phyloP scores from a whole-genome alignment of 2,888 invertebrate species.

The Mesopsocus fuscifrons region DNA sequence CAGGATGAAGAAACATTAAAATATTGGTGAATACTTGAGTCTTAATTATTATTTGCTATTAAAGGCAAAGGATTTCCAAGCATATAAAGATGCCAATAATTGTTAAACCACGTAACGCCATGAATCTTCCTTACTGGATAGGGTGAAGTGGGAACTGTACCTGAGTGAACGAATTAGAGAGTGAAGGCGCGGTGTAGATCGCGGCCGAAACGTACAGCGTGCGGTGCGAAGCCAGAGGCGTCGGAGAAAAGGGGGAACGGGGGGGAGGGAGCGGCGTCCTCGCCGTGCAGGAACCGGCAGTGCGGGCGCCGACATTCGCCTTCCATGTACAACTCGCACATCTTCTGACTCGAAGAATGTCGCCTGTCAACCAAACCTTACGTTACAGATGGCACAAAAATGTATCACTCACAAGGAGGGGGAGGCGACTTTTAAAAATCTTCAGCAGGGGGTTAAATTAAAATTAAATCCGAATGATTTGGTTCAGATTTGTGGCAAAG shows the following conservation, averaged over 20 bases:
- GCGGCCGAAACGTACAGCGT: background rate
- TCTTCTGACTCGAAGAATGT: slow-evolving; percentile 19
- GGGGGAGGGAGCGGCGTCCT: slow-evolving; percentile 27
- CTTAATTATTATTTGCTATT: too few species aligned
- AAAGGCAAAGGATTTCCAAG: too few species aligned
- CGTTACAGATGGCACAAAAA: background rate
- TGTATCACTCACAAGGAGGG: background rate
- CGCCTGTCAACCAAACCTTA: slow-evolving; percentile 8
- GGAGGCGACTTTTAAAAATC: background rate
- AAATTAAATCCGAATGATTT: background rate
- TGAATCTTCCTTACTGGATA: too few species aligned
- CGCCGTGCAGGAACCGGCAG: slow-evolving; percentile 29
- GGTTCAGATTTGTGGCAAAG: too few species aligned
- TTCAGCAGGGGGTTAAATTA: background rate
- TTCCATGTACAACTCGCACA: slow-evolving; percentile 23
- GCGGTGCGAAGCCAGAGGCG: slow-evolving; percentile 24
- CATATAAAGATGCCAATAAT: too few species aligned
- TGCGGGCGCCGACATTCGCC: slow-evolving; percentile 27
- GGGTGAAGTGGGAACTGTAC: background rate
- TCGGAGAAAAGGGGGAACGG: slow-evolving; percentile 29
- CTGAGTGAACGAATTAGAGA: background rate
- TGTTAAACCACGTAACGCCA: too few species aligned
- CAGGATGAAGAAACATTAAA: too few species aligned
- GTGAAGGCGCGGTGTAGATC: background rate
- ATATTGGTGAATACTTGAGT: too few species aligned